Evolutionary conservation across 2,113 vertebrate genomes (phyloP).

Genomic region (Pangasianodon gigas): DNA sequence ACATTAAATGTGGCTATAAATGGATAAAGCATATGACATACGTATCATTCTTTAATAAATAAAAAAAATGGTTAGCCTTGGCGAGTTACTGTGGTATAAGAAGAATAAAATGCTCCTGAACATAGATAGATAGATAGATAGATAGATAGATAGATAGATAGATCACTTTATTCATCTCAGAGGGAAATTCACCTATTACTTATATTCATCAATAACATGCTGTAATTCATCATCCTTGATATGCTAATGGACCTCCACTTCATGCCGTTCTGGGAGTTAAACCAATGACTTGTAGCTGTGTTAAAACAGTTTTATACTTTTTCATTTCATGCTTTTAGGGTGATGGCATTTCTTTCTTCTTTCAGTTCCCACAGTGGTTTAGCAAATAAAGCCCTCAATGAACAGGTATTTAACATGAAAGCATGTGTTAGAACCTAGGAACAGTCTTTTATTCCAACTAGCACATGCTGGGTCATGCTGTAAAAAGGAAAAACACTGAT

Average conservation of each 20-base stretch:
- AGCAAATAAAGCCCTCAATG: constrained; percentile 19
- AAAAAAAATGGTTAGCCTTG: neutral
- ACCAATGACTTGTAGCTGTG: neutral
- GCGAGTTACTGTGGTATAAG: neutral
- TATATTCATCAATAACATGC: neutral
- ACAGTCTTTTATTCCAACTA: neutral
- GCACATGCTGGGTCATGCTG: constrained; percentile 17
- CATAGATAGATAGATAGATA: too few relatives aligned
- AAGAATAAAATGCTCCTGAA: neutral
- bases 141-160: too few relatives aligned
- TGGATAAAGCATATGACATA: neutral
- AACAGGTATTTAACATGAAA: constrained; percentile 21
- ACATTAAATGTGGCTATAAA: neutral
- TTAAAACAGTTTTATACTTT: neutral
- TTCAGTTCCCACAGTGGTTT: constrained; percentile 1
- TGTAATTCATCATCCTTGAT: neutral
- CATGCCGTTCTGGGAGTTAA: neutral
- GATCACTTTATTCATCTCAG: too few relatives aligned
- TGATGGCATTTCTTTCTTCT: neutral
- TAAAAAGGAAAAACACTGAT: neutral
- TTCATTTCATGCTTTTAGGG: neutral
- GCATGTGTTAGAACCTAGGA: neutral
- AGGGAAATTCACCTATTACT: too few relatives aligned
- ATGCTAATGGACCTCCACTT: neutral
- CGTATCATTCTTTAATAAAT: neutral